phyloP scores from a whole-genome alignment of 2,113 vertebrate genomes.

The Rhabdornis inornatus region DNA sequence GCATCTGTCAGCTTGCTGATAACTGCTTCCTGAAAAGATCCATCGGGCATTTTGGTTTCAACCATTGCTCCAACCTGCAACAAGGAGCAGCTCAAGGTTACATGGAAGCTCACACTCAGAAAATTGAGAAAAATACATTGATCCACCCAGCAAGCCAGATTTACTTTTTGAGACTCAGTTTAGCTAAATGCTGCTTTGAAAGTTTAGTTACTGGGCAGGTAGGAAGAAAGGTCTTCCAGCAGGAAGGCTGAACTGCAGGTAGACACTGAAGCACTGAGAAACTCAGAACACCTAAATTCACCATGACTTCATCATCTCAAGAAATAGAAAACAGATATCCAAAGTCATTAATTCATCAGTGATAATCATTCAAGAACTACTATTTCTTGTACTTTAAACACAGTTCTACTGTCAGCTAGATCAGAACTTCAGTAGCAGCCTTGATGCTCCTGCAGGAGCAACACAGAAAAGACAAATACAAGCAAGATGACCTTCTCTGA shows the following conservation, averaged over 20 bases:
- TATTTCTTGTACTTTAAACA: not conserved
- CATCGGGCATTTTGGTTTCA: constrained; percentile 93
- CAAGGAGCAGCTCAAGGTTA: not conserved
- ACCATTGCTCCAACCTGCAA: constrained; percentile 93
- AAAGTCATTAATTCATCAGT: not conserved
- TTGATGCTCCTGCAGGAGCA: not conserved
- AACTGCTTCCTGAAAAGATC: constrained; percentile 86
- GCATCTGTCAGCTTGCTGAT: constrained; percentile 97
- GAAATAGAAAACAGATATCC: not conserved
- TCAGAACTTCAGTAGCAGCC: not conserved
- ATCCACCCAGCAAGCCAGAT: not conserved
- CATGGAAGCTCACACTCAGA: not conserved
- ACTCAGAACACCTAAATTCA: not conserved
- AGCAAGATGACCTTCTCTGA: not conserved
- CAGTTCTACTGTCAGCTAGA: not conserved
- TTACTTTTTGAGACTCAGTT: not conserved
- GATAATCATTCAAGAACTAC: not conserved
- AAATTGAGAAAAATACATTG: not conserved
- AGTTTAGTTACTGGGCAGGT: not conserved
- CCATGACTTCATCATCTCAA: not conserved
- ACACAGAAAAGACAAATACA: not conserved
- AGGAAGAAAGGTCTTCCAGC: not conserved
- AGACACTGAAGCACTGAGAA: not conserved
- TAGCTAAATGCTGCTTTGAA: not conserved
- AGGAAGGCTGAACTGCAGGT: not conserved